Evolutionary conservation across 2,797 vertebrate genomes (phyloP), one percentile per base, ranked within the genome.

Genomic region (Coendou prehensilis): DNA sequence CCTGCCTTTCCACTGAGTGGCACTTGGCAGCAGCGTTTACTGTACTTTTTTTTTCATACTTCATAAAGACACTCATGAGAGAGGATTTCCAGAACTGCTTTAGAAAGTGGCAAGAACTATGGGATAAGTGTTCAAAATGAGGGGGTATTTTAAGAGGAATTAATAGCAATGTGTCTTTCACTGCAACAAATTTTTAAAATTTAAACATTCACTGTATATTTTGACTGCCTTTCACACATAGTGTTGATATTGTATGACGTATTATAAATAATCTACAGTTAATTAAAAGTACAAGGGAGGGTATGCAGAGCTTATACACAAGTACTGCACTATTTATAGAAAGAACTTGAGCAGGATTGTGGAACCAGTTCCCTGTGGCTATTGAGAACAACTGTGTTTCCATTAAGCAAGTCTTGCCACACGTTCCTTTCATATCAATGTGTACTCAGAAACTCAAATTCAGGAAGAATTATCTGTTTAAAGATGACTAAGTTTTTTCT

Each of bases 401-500:
- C 71, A 93, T 56, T 50, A 33, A 92, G 26, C 9, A 63, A 61
- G 13, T 50, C n/a, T 28, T 83, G 23, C 20, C 63, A 2, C 17
- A 1, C 20, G 63, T 73, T 81, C 75, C 26, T 82, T 95, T 86
- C 14, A 57, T 89, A 50, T 64, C 59, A 59, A 5, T 11, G 1
- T 14, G 5, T 87, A 61, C 22, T 28, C 71, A 83, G 63, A 91
- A 87, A 67, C 28, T 69, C 57, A 64, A 59, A 59, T 75, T 91
- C 86, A 41, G 37, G 37, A 93, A 89, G 9, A 63, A 69, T 52
- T 91, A 26, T 82, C 89, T 92, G 37, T 95, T 94, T 80, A 64
- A 14, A 57, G 5, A 52, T 84, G 57, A 91, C 57, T 28, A 50
- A 28, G 59, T 28, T 73, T 90, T 95, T 91, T 71, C 80, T 81